Evolutionary conservation across 2,113 vertebrate species (phyloP).

Genomic region (Cathartes aura): DNA sequence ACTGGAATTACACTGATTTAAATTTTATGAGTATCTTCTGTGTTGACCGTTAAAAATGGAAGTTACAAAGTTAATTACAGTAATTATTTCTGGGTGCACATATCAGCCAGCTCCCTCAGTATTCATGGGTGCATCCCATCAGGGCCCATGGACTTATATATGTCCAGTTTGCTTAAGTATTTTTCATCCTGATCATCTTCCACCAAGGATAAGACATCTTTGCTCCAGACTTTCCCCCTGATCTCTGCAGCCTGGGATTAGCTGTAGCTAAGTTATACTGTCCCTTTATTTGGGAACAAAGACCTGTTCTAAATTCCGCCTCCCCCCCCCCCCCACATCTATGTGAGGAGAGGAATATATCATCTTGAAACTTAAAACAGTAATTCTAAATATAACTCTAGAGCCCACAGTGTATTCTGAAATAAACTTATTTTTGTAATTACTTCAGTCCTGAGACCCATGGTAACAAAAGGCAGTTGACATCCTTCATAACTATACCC

Average conservation of each 20-base stretch:
- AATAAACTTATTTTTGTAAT: background rate
- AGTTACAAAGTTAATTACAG: background rate
- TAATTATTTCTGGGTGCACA: background rate
- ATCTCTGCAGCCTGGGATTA: background rate
- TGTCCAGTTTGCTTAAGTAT: background rate
- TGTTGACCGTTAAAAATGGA: background rate
- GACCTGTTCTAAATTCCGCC: background rate
- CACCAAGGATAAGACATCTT: background rate
- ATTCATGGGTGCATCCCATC: background rate
- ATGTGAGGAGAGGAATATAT: background rate
- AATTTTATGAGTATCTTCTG: background rate
- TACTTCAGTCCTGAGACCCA: background rate
- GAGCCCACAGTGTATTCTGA: background rate
- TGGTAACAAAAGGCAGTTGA: background rate
- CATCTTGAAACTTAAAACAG: background rate
- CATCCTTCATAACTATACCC: background rate
- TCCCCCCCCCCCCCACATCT: fast-evolving
- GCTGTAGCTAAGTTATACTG: background rate
- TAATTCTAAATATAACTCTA: background rate
- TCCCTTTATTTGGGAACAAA: background rate
- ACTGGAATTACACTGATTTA: background rate
- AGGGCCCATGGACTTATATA: background rate
- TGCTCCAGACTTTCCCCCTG: background rate
- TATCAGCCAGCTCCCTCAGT: background rate
- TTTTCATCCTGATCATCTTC: background rate